Evolutionary conservation across 1,140 invertebrate genomes (phyloP), one percentile per base, ranked within the genome.

Genomic region (Octopus bimaculoides): DNA sequence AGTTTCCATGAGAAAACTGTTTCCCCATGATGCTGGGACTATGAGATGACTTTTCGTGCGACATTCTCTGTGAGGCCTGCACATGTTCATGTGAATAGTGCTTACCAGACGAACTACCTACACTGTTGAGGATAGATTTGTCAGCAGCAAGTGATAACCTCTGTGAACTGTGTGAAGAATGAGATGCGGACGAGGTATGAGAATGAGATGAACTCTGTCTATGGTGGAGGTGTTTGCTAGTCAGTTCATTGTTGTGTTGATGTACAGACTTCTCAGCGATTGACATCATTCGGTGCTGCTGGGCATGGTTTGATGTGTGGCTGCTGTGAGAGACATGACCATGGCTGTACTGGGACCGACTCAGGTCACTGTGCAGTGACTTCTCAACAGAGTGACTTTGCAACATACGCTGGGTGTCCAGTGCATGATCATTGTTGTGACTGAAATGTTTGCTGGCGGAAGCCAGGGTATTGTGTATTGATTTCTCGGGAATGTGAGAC

Each of bases 71-170:
- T 6, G 66, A 14, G 5, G 26, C 9, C 66, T 71, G 66, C 17
- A 71, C 66, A 71, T 71, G 66, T n/a, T 71, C 66, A 0, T 71
- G 66, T n/a, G 66, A 71, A 71, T 71, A 71, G 26, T 71, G 66
- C 3, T 71, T 71, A 6, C 8, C 66, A 17, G 66, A 71, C 17
- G 17, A n/a, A 20, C 66, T 17, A 8, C 17, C 26, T 5, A 5
- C 66, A 12, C 66, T 20, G 8, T 71, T 71, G 17, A 71, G 17
- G 5, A 71, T 71, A 12, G 66, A 17, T 14, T 71, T 71, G 17
- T 71, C 66, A n/a, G 14, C 9, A 14, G 66, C 66, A 71, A 12
- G 66, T 71, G 66, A 71, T 20, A 71, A n/a, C 66, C 66, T 14
- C 5, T 71, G 66, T 20, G 66, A 71, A 20, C 17, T 20, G 66